Percentiles rank a stretch among this genome's conserved stretches.
Evolutionary conservation across 1,140 invertebrate genomes (phyloP).

Genomic region (Lanistes nyassanus): DNA sequence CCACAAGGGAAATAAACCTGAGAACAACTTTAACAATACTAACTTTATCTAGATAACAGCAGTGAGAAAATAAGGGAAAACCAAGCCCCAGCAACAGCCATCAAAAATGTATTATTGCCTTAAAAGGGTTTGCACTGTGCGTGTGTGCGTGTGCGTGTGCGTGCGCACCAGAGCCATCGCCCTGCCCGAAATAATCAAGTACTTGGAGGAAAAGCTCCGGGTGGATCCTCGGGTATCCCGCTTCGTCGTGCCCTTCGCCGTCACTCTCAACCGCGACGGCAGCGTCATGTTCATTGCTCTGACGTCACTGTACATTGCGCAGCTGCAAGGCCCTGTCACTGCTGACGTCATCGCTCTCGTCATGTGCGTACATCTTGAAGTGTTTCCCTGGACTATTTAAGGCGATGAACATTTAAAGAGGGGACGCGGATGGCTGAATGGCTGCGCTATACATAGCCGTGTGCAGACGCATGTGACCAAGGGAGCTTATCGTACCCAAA

Average conservation of each 20-base stretch:
- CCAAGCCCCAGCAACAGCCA: background rate
- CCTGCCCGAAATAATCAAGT: constrained; percentile 29
- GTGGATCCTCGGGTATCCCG: constrained; percentile 30
- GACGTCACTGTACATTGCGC: constrained; percentile 25
- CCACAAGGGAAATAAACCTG: no score
- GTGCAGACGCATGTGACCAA: no score
- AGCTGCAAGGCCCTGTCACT: constrained; percentile 10
- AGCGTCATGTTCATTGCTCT: constrained; percentile 35
- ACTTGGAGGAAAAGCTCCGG: constrained; percentile 18
- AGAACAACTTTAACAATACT: background rate
- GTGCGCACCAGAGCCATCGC: constrained; percentile 22
- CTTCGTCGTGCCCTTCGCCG: constrained; percentile 29
- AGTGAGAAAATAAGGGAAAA: background rate
- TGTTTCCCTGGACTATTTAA: background rate
- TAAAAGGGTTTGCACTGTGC: no score
- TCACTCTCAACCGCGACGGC: constrained; percentile 27
- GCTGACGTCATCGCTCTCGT: constrained; percentile 7
- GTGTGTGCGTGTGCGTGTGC: background rate
- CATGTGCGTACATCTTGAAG: background rate
- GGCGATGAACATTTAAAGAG: no score
- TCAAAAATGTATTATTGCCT: no score
- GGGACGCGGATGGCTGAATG: no score
- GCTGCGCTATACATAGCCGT: no score
- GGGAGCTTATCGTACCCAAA: no score
- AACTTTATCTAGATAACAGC: background rate